Percentiles rank a stretch among this genome's conserved stretches.
These are phyloP conservation scores for Symphodus melops DNA, from an alignment of 2,113 vertebrate species.

Conservation along the genomic window DNA sequence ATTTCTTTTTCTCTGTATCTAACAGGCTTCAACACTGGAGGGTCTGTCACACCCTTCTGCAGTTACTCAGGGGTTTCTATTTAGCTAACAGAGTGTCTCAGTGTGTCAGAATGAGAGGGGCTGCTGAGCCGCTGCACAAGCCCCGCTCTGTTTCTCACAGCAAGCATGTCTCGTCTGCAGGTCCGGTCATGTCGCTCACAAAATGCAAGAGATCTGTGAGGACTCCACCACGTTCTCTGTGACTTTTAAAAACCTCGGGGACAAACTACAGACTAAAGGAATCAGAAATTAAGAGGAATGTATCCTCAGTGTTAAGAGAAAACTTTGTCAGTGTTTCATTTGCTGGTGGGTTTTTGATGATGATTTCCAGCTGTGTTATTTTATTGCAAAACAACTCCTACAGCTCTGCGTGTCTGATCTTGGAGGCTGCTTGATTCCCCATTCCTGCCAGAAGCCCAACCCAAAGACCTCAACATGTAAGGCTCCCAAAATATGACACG, in stretches of 20 bases:
- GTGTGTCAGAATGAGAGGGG: conserved; percentile 44
- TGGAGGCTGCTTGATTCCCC: not conserved
- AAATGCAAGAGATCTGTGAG: conserved; percentile 53
- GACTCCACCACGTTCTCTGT: conserved; percentile 32
- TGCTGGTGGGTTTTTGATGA: conserved; percentile 8
- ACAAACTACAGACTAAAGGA: not conserved
- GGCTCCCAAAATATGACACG: conserved; percentile 2
- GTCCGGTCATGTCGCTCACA: conserved; percentile 59
- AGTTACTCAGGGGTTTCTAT: conserved; percentile 33
- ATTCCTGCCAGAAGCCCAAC: conserved; percentile 17
- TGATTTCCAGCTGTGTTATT: conserved; percentile 27
- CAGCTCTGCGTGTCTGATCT: conserved; percentile 29
- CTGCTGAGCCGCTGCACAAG: conserved; percentile 50
- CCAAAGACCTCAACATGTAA: not conserved
- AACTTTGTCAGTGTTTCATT: conserved; percentile 1
- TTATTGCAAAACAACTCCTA: conserved; percentile 14
- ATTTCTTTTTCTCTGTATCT: not conserved
- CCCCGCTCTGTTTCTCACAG: conserved; percentile 60
- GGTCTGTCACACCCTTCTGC: conserved; percentile 3
- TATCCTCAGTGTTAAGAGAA: not conserved
- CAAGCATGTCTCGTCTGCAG: conserved; percentile 47
- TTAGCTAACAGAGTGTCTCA: conserved; percentile 48
- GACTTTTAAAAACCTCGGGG: conserved; percentile 19
- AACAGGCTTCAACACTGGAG: not conserved
- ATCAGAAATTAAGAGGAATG: not conserved